Percentiles rank a stretch among this genome's conserved stretches.
Conservation (phyloP, 2,113 vertebrate genomes). For the Zingel zingel region DNA sequence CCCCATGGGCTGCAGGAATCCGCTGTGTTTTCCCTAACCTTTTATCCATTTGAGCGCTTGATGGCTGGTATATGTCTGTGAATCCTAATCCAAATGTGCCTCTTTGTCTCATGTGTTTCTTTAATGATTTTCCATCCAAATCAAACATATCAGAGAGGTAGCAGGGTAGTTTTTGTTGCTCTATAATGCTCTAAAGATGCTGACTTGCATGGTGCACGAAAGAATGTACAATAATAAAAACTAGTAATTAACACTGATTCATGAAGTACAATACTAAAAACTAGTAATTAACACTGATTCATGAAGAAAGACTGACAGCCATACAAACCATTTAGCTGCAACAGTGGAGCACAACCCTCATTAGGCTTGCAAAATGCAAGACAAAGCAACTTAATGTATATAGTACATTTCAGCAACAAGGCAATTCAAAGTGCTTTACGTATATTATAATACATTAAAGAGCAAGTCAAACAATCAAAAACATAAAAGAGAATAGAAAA, state of each 20-base stretch:
- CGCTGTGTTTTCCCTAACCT: not conserved
- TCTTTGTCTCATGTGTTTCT: not conserved
- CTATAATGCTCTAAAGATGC: slow-evolving; percentile 14
- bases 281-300: slow-evolving; percentile 11
- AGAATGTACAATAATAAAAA: not conserved
- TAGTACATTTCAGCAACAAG: no score
- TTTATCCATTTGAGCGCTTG: slow-evolving; percentile 37
- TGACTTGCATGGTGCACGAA: not conserved
- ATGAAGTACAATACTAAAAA: not conserved
- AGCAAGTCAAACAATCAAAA: no score
- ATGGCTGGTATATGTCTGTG: slow-evolving; percentile 24
- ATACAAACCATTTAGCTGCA: not conserved
- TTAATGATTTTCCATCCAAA: not conserved
- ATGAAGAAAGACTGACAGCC: not conserved
- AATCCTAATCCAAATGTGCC: slow-evolving; percentile 26
- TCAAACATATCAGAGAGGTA: not conserved
- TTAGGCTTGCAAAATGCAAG: not conserved
- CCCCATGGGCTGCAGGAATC: slow-evolving; percentile 16
- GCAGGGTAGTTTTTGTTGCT: not conserved
- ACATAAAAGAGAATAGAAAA: no score
- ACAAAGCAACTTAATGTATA: no score
- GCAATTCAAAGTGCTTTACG: no score
- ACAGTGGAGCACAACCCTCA: not conserved
- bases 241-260: slow-evolving; percentile 9
- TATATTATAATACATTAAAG: no score